Evolutionary conservation across 1,140 invertebrate species (phyloP).

Genomic region (Pemphigus obesinymphae): DNA sequence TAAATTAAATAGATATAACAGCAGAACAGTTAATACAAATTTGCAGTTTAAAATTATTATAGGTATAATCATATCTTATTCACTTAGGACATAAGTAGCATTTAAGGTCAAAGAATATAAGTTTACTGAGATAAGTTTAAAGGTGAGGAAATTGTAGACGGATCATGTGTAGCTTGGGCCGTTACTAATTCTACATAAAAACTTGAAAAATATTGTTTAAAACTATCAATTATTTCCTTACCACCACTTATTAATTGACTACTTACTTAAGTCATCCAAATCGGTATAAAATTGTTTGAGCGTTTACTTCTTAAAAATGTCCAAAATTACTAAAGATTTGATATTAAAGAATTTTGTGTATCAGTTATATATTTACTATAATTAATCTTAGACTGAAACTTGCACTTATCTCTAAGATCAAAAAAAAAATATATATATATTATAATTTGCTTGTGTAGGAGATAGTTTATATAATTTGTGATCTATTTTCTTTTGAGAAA

Average conservation of each 20-base stretch:
- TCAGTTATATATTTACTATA: too few relatives aligned
- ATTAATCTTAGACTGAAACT: too few relatives aligned
- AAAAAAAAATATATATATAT: background rate
- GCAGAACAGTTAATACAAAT: background rate
- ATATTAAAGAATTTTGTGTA: too few relatives aligned
- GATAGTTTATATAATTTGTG: background rate
- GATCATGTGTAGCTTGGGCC: background rate
- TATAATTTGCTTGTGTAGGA: background rate
- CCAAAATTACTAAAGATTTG: too few relatives aligned
- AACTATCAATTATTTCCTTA: background rate
- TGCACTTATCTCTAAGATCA: background rate
- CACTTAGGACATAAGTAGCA: too few relatives aligned
- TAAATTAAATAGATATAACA: background rate
- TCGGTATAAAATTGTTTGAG: background rate
- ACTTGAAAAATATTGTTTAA: background rate
- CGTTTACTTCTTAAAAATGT: background rate
- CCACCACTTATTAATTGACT: background rate
- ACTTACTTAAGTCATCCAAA: background rate
- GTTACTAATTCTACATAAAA: background rate
- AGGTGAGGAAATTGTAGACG: background rate
- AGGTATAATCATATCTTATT: background rate
- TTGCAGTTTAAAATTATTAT: background rate
- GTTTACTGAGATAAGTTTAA: background rate
- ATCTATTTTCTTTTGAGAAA: background rate
- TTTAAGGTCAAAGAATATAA: background rate